phyloP scores from a whole-genome alignment of 2,113 vertebrate genomes.

The Lipotes vexillifer region DNA sequence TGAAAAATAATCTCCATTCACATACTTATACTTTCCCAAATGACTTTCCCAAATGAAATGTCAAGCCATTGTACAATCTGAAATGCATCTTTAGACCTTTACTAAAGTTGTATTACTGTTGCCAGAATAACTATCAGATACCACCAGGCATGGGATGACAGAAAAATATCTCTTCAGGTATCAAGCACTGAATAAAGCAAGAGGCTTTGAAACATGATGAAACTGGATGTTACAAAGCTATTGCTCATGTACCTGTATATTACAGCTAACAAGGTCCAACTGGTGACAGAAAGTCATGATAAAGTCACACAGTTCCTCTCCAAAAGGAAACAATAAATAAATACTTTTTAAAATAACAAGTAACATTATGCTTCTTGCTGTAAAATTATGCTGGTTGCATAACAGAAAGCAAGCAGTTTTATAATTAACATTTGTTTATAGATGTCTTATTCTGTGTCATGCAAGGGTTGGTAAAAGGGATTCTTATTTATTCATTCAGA shows the following conservation, averaged over 20 bases:
- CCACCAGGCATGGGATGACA: not conserved
- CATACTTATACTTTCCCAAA: not conserved
- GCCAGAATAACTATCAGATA: not conserved
- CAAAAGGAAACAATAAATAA: not conserved
- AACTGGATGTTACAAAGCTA: not conserved
- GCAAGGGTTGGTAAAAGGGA: not conserved
- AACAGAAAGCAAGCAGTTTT: not conserved
- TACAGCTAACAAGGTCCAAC: not conserved
- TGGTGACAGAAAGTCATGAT: not conserved
- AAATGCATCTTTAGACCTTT: not conserved
- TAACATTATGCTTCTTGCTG: not conserved
- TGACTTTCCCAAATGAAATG: not conserved
- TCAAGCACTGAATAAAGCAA: not conserved
- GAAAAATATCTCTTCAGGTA: not conserved
- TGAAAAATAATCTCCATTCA: not conserved
- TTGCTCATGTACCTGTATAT: not conserved
- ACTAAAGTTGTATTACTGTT: not conserved
- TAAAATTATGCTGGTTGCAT: not conserved
- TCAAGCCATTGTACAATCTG: not conserved
- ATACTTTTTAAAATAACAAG: not conserved
- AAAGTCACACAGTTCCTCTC: not conserved
- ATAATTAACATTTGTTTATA: slow-evolving; percentile 1
- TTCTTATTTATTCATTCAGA: not conserved
- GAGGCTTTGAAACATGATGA: not conserved
- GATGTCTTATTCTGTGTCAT: not conserved